Conservation (phyloP, 2,888 invertebrate species). For the Hofmannophila pseudospretella region DNA sequence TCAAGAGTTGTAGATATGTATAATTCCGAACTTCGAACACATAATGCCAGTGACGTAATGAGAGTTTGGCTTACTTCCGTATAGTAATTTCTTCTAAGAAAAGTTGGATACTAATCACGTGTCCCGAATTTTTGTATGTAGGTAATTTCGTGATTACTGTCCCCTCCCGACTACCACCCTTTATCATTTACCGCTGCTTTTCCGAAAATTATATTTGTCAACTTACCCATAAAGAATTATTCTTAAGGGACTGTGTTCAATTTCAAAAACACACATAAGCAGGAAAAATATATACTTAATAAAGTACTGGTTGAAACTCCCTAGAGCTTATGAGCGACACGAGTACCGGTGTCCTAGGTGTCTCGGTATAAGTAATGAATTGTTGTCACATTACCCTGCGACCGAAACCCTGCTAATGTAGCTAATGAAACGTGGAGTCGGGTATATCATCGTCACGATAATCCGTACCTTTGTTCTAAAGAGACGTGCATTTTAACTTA, state of each 20-base stretch:
- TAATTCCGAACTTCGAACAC: not conserved
- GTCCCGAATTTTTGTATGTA: too few relatives aligned
- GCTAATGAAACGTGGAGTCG: conserved; percentile 44
- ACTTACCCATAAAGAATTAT: too few relatives aligned
- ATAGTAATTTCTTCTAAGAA: too few relatives aligned
- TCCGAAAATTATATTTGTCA: too few relatives aligned
- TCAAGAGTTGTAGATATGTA: not conserved
- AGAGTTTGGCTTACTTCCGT: too few relatives aligned
- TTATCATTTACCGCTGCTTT: too few relatives aligned
- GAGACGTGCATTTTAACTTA: too few relatives aligned
- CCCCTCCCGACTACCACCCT: too few relatives aligned
- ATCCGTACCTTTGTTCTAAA: conserved; percentile 24
- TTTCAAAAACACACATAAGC: not conserved
- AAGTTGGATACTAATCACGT: too few relatives aligned
- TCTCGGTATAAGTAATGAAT: conserved; percentile 42
- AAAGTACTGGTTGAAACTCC: conserved; percentile 22
- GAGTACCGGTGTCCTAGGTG: conserved; percentile 15
- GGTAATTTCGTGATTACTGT: too few relatives aligned
- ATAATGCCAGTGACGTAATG: not conserved
- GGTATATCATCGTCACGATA: conserved; percentile 32
- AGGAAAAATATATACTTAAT: conserved; percentile 18
- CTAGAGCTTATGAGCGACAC: conserved; percentile 30
- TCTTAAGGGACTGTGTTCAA: not conserved
- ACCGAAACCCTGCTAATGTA: conserved; percentile 33
- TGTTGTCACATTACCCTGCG: conserved; percentile 45